These are phyloP conservation scores for Tiphia femorata DNA, from an alignment of 2,888 invertebrate genomes.

Conservation along the genomic window DNA sequence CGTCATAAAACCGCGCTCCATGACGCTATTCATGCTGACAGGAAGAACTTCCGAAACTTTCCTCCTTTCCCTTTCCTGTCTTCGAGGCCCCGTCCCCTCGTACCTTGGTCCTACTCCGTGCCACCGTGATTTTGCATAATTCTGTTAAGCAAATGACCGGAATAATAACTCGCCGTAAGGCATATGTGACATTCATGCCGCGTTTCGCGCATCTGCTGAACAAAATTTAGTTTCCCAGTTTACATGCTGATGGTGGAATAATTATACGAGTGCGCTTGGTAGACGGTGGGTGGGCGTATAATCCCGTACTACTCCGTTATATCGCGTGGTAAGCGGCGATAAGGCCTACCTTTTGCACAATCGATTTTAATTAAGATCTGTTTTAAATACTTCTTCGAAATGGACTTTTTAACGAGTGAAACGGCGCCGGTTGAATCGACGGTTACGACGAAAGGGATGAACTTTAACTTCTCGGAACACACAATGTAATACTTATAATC, in stretches of 20 bases:
- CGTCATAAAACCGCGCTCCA: no score
- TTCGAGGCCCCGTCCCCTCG: no score
- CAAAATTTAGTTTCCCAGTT: conserved; percentile 40
- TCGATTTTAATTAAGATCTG: neutral
- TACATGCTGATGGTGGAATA: conserved; percentile 46
- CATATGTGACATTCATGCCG: conserved; percentile 42
- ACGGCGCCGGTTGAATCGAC: no score
- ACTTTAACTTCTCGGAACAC: no score
- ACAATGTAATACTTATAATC: no score
- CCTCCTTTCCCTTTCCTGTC: neutral
- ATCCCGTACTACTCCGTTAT: neutral
- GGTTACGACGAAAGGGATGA: no score
- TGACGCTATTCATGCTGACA: no score
- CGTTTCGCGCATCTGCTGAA: conserved; percentile 16
- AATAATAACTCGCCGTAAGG: conserved; percentile 46
- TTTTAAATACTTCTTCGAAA: neutral
- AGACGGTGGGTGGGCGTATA: neutral
- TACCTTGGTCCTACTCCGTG: no score
- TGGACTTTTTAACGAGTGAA: no score
- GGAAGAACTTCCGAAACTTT: conserved; percentile 34
- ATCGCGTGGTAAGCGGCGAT: neutral
- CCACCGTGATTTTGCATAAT: conserved; percentile 50
- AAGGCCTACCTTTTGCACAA: neutral
- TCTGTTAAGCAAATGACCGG: conserved; percentile 50
- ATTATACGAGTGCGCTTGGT: conserved; percentile 27